Conservation (phyloP, 2,113 vertebrate genomes). For the Strigops habroptila region DNA sequence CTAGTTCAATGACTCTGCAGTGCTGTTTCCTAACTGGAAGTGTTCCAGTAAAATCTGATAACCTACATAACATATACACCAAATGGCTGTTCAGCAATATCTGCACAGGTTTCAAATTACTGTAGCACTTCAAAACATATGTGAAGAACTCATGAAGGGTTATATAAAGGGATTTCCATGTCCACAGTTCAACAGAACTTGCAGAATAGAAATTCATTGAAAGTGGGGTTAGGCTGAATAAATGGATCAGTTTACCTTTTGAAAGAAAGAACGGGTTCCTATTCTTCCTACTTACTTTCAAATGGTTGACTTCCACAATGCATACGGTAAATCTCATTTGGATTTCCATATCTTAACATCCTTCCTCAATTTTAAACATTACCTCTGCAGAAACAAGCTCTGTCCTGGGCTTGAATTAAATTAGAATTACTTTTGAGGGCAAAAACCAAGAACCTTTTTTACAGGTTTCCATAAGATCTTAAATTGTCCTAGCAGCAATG, state of each 20-base stretch:
- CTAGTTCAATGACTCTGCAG: neutral
- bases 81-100: neutral
- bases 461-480: constrained; percentile 14
- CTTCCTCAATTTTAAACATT: neutral
- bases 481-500: constrained; percentile 22
- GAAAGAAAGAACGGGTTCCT: neutral
- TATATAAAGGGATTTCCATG: neutral
- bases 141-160: neutral
- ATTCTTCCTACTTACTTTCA: neutral
- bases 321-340: neutral
- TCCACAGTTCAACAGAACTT: neutral
- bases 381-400: neutral
- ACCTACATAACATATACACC: neutral
- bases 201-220: neutral
- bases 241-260: neutral
- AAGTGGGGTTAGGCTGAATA: neutral
- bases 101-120: neutral
- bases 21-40: neutral
- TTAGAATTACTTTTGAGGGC: neutral
- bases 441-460: neutral
- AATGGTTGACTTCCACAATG: neutral
- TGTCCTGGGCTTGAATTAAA: constrained; percentile 1
- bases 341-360: neutral
- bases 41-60: too few relatives aligned
- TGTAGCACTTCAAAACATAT: neutral